phyloP scores from a whole-genome alignment of 1,140 invertebrate genomes.

The Yoshiicerus persimilis region DNA sequence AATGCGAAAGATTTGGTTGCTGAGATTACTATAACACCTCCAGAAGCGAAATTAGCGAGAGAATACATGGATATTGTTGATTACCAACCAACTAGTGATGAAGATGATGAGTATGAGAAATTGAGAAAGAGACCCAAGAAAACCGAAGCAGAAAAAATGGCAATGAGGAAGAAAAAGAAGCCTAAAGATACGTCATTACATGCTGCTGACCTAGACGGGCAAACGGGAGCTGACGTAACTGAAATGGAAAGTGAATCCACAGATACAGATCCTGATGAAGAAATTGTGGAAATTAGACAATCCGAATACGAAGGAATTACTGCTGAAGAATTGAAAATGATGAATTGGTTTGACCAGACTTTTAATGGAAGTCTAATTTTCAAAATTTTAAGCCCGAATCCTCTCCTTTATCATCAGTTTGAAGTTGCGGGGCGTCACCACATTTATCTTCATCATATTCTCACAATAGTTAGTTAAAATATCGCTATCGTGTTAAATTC shows the following conservation, averaged over 20 bases:
- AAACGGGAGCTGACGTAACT: background rate
- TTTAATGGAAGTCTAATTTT: background rate
- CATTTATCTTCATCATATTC: background rate
- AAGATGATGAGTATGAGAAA: background rate
- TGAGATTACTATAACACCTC: background rate
- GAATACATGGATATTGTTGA: background rate
- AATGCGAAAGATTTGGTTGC: background rate
- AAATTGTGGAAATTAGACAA: background rate
- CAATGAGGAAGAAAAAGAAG: background rate
- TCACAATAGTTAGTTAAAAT: background rate
- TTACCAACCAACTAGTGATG: background rate
- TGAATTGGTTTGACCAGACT: background rate
- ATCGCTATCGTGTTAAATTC: no score
- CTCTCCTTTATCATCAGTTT: slow-evolving; percentile 13
- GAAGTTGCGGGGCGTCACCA: slow-evolving; percentile 3
- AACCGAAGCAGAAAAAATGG: background rate
- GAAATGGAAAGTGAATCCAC: background rate
- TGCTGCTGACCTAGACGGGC: background rate
- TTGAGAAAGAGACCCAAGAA: background rate
- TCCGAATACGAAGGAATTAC: background rate
- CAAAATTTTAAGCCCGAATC: background rate
- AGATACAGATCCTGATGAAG: background rate
- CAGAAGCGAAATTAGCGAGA: background rate
- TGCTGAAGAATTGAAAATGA: background rate
- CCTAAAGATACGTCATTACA: background rate